These are phyloP conservation scores for Nerophis ophidion DNA, from an alignment of 2,113 vertebrate species.

Conservation along the genomic window DNA sequence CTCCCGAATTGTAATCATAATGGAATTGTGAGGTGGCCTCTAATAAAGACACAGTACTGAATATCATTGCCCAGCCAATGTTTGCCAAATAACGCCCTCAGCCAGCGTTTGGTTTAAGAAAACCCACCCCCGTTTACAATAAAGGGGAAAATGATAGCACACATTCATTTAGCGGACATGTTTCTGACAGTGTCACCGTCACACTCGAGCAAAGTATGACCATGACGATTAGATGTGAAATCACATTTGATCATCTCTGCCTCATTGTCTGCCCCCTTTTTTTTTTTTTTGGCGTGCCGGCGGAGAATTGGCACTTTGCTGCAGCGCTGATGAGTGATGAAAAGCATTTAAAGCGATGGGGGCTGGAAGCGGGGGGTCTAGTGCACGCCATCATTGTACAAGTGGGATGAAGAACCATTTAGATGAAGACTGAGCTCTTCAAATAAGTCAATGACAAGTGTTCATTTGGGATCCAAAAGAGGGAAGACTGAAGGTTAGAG, in stretches of 20 bases:
- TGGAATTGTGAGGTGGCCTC: no score
- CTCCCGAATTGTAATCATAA: no score
- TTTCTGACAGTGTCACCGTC: conserved; percentile 14
- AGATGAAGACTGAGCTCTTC: conserved; percentile 38
- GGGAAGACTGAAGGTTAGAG: conserved; percentile 25
- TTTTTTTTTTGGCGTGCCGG: neutral
- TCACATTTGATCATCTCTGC: conserved; percentile 19
- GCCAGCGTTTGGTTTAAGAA: neutral
- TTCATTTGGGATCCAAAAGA: conserved; percentile 27
- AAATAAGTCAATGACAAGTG: conserved; percentile 42
- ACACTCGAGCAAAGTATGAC: conserved; percentile 9
- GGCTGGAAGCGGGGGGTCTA: neutral
- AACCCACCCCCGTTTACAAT: neutral
- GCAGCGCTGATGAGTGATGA: conserved; percentile 22
- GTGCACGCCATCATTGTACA: conserved; percentile 20
- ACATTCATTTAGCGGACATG: conserved; percentile 23
- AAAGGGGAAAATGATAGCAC: neutral
- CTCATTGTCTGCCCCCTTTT: conserved; percentile 22
- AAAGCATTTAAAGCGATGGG: conserved; percentile 13
- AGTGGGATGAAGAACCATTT: conserved; percentile 47
- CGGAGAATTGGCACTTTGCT: conserved; percentile 18
- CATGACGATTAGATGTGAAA: conserved; percentile 11
- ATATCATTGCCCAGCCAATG: no score
- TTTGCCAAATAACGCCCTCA: no score
- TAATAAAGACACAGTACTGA: no score